Evolutionary conservation across 2,888 invertebrate species (phyloP), one percentile per base, ranked within the genome.

Genomic region (Uloborus plumipes): DNA sequence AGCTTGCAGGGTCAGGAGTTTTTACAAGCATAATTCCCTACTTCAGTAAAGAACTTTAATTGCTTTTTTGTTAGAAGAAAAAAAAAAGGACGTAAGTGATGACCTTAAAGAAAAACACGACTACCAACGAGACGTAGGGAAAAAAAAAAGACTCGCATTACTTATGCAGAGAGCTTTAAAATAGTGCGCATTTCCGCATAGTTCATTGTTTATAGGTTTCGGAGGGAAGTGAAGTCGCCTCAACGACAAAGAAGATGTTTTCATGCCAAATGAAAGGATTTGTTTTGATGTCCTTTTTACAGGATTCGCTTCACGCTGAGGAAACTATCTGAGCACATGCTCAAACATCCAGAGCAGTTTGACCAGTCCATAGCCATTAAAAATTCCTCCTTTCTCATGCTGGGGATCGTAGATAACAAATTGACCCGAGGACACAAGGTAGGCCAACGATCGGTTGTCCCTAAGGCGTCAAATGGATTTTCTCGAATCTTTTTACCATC

Each of bases 361-460:
- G 69, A 70, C 76, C 76, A 77, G 76, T 61, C 53, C 47, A 49
- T 49, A 59, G 55, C 50, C 58, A 74, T 59, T 66, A 67, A 59
- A 53, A 69, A 66, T 65, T 50, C 58, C n/a, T 62, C 61, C 61
- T 67, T 75, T 75, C 59, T 59, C 53, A 58, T 26, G 20, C 22
- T 39, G 39, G 15, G 20, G 50, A 61, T 51, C 18, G 26, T 31
- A 64, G 76, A 39, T 39, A 39, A 39, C 69, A 31, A 47, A 59
- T 58, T 77, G 76, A 77, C 76, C 76, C 55, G n/a, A 6, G 15
- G 47, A 65, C 65, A 55, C 49, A 62, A 51, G 64, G 51, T 53
- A 61, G 62, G 70, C 76, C 69, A 70, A 77, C 39, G 76, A 77
- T 77, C 70, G 64, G 49, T 77, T 77, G n/a, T n/a, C 18, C 69